Percentiles rank a stretch among this genome's conserved stretches.
These are phyloP conservation scores for Digitonthophagus gazella DNA, from an alignment of 2,888 invertebrate species.

Conservation along the genomic window DNA sequence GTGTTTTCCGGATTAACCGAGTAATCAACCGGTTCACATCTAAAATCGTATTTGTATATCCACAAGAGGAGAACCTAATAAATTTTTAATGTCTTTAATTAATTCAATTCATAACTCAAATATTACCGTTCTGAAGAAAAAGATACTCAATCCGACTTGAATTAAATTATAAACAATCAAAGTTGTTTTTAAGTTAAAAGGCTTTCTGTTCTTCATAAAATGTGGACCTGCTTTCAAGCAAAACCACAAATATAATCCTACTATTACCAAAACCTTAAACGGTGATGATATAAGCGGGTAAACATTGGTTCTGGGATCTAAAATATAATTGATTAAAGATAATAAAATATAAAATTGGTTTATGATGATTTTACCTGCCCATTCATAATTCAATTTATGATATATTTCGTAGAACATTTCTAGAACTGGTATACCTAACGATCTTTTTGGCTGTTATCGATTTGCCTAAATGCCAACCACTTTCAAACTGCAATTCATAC, in stretches of 20 bases:
- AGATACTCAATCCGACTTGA: constrained; percentile 79
- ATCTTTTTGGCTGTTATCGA: no score
- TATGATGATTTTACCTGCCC: neutral
- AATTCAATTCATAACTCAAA: neutral
- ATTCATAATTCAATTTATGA: neutral
- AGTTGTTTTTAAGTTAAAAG: constrained; percentile 74
- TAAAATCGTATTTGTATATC: neutral
- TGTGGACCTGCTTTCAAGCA: constrained; percentile 77
- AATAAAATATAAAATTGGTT: neutral
- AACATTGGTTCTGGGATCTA: constrained; percentile 67
- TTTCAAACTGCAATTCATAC: no score
- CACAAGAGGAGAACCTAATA: neutral
- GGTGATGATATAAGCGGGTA: constrained; percentile 75
- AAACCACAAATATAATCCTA: constrained; percentile 68
- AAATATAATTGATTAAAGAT: constrained; percentile 36
- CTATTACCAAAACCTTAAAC: constrained; percentile 63
- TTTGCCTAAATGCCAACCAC: no score
- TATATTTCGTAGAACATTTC: neutral
- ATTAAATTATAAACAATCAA: constrained; percentile 81
- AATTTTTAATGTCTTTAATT: neutral
- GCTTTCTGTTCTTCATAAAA: constrained; percentile 82
- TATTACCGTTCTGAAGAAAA: constrained; percentile 74
- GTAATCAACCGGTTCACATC: constrained; percentile 59
- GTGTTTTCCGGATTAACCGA: constrained; percentile 53
- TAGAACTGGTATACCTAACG: no score